Percentiles rank a stretch among this genome's conserved stretches.
Conservation (phyloP, 2,888 invertebrate genomes). For the Epistrophe eligans region DNA sequence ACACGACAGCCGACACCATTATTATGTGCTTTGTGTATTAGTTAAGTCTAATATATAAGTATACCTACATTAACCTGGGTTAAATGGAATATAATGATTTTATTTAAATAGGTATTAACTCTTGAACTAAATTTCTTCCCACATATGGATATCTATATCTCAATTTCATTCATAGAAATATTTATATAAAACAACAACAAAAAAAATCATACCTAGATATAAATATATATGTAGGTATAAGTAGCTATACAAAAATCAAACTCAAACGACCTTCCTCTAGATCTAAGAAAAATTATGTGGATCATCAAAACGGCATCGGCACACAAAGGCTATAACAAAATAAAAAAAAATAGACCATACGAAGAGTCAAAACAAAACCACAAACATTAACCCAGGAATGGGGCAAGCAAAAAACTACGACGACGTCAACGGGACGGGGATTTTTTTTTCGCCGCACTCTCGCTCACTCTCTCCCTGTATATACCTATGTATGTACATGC, state of each 20-base stretch:
- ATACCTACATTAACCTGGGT: no score
- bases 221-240: background rate
- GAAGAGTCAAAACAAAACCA: conserved; percentile 68
- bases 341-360: conserved; percentile 67
- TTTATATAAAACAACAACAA: conserved; percentile 1
- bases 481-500: background rate
- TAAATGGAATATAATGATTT: background rate
- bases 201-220: background rate
- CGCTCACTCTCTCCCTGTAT: conserved; percentile 23
- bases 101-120: background rate
- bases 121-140: background rate
- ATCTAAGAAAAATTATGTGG: conserved; percentile 66
- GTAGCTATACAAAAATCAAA: background rate
- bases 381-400: conserved; percentile 47
- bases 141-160: background rate
- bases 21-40: background rate
- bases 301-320: conserved; percentile 58
- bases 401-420: conserved; percentile 10
- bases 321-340: conserved; percentile 38
- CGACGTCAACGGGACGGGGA: conserved; percentile 13
- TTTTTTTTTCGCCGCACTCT: conserved; percentile 11
- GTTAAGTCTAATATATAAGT: background rate
- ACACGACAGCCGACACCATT: conserved; percentile 15
- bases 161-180: conserved; percentile 59
- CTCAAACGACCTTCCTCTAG: conserved; percentile 71